A percentile compares a stretch with the other conserved stretches of the same genome.
Conservation (phyloP, 1,140 invertebrate species). For the Eurosta solidaginis region DNA sequence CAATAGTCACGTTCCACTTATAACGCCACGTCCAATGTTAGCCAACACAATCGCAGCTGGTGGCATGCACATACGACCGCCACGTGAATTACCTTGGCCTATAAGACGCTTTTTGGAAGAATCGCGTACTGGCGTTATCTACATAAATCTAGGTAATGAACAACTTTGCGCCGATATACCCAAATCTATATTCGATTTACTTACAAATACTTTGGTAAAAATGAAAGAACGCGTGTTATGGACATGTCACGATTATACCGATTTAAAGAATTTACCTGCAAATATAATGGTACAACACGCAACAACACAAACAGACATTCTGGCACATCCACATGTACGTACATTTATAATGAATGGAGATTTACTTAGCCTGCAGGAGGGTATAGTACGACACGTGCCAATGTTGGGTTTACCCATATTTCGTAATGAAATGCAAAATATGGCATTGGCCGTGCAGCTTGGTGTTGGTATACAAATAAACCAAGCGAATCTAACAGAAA, state of each 20-base stretch:
- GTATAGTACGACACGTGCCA: conserved; percentile 62
- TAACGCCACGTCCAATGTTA: conserved; percentile 46
- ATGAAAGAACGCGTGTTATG: conserved; percentile 63
- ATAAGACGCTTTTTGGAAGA: conserved; percentile 59
- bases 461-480: conserved; percentile 46
- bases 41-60: conserved; percentile 54
- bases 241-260: conserved; percentile 61
- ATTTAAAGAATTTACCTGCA: conserved; percentile 51
- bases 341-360: conserved; percentile 66
- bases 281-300: conserved; percentile 62
- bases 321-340: conserved; percentile 61
- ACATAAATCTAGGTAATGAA: conserved; percentile 62
- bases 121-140: conserved; percentile 63
- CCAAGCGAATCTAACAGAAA: conserved; percentile 43
- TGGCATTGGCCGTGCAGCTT: conserved; percentile 49
- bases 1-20: conserved; percentile 55
- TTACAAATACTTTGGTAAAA: conserved; percentile 57
- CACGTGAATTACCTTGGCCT: conserved; percentile 58
- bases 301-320: conserved; percentile 66
- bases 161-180: conserved; percentile 49
- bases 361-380: conserved; percentile 62
- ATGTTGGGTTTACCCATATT: conserved; percentile 63
- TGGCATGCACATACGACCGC: conserved; percentile 52
- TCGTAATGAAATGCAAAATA: conserved; percentile 57
- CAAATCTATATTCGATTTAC: conserved; percentile 48